Evolutionary conservation across 2,888 invertebrate genomes (phyloP).

Genomic region (Dolichopus griseipennis): DNA sequence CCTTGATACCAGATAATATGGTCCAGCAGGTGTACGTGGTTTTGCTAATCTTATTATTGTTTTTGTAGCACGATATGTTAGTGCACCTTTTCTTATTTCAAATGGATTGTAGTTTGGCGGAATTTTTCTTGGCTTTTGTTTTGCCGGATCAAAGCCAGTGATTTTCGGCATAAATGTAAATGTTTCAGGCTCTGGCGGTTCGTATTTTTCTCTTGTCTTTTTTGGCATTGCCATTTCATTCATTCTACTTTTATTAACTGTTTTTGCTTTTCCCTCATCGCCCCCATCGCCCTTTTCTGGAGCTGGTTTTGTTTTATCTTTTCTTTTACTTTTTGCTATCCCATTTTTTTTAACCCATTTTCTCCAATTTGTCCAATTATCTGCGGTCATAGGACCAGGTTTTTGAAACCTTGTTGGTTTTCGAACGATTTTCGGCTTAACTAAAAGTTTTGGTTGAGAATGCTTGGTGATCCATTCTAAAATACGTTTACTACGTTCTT

Average conservation of each 20-base stretch:
- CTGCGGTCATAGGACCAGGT: slow-evolving; percentile 32
- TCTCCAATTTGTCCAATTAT: slow-evolving; percentile 32
- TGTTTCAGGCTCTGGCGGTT: not conserved
- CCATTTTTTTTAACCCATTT: slow-evolving; percentile 25
- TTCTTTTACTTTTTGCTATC: not conserved
- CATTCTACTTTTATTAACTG: not conserved
- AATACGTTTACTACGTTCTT: slow-evolving; percentile 18
- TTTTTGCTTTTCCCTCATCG: slow-evolving; percentile 10
- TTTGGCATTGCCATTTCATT: not conserved
- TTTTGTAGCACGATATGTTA: slow-evolving; percentile 13
- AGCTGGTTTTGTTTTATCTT: slow-evolving; percentile 12
- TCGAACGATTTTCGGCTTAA: slow-evolving; percentile 10
- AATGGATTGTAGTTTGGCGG: not conserved
- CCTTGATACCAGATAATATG: not conserved
- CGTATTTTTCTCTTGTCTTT: not conserved
- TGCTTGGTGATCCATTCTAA: slow-evolving; percentile 28
- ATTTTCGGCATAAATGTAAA: not conserved
- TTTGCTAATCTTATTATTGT: not conserved
- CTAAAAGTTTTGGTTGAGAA: slow-evolving; percentile 25
- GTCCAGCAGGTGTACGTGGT: not conserved
- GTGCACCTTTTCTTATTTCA: slow-evolving; percentile 12
- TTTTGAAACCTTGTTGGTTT: slow-evolving; percentile 30
- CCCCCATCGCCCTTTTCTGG: not conserved
- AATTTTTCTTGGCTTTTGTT: slow-evolving; percentile 13
- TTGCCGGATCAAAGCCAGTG: slow-evolving; percentile 14